Evolutionary conservation across 1,140 invertebrate species (phyloP).

Genomic region (Pogonomyrmex barbatus): DNA sequence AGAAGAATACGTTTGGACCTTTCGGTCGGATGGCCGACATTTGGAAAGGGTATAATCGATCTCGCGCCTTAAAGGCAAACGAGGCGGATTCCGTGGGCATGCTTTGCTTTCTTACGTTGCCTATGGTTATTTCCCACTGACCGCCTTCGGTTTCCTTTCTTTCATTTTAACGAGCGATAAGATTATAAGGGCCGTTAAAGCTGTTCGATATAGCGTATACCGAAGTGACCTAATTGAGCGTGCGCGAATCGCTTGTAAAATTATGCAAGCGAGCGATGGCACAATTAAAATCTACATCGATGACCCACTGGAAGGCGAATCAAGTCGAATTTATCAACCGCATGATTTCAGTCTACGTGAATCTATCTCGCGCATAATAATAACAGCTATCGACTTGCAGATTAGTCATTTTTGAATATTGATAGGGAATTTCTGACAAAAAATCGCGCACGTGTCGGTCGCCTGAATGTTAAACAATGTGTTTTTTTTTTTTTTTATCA

Average conservation of each 20-base stretch:
- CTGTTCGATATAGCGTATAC: constrained; percentile 62
- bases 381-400: neutral
- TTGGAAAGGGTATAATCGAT: constrained; percentile 71
- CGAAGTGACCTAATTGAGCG: constrained; percentile 47
- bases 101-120: constrained; percentile 63
- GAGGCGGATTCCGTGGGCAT: constrained; percentile 46
- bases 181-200: constrained; percentile 68
- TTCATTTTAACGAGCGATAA: constrained; percentile 68
- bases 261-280: neutral
- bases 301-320: neutral
- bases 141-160: constrained; percentile 47
- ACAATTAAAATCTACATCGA: neutral
- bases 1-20: constrained; percentile 47
- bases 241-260: constrained; percentile 12
- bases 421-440: neutral
- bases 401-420: constrained; percentile 16
- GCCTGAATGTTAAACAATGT: constrained; percentile 1
- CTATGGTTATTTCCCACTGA: constrained; percentile 63
- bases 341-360: neutral
- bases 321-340: constrained; percentile 1
- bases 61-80: constrained; percentile 56
- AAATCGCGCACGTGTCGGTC: neutral
- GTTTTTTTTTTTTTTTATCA: neutral
- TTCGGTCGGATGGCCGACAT: constrained; percentile 66
- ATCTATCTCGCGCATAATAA: constrained; percentile 26